Evolutionary conservation across 2,113 vertebrate genomes (phyloP).

Genomic region (Clarias gariepinus): DNA sequence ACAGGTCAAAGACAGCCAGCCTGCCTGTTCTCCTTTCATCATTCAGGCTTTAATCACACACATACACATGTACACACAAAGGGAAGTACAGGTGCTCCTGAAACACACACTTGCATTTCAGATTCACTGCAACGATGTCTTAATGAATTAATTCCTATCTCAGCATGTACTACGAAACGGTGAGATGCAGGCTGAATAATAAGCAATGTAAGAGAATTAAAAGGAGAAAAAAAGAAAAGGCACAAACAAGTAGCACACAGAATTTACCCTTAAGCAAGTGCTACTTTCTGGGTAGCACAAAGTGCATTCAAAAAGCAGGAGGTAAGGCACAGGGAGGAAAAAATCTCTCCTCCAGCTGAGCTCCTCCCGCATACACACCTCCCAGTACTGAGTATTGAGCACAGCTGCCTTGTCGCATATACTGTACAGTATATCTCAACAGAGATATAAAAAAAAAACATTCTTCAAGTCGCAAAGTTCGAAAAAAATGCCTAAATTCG

Average conservation of each 20-base stretch:
- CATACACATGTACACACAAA: constrained; percentile 17
- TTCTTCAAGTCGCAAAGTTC: background rate
- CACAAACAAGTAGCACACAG: constrained; percentile 14
- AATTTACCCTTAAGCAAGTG: background rate
- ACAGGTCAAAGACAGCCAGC: constrained; percentile 35
- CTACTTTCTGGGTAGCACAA: background rate
- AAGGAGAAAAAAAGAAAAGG: background rate
- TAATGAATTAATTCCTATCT: constrained; percentile 42
- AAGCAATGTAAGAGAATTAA: constrained; percentile 3
- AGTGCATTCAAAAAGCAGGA: background rate
- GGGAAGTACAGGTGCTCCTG: constrained; percentile 25
- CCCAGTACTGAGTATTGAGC: background rate
- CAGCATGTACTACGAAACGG: constrained; percentile 16
- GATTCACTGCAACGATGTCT: constrained; percentile 8
- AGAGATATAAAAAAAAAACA: background rate
- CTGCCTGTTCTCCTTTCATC: constrained; percentile 37
- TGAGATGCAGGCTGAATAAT: constrained; percentile 29
- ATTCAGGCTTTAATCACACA: constrained; percentile 46
- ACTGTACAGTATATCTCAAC: background rate
- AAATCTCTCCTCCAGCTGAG: background rate
- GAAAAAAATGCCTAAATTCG: background rate
- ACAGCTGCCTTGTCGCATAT: background rate
- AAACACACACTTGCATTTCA: constrained; percentile 30
- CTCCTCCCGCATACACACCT: background rate
- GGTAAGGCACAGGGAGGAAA: background rate